Percentiles rank a stretch among this genome's conserved stretches.
phyloP scores from a whole-genome alignment of 2,113 vertebrate genomes.

The Nycticebus coucang region DNA sequence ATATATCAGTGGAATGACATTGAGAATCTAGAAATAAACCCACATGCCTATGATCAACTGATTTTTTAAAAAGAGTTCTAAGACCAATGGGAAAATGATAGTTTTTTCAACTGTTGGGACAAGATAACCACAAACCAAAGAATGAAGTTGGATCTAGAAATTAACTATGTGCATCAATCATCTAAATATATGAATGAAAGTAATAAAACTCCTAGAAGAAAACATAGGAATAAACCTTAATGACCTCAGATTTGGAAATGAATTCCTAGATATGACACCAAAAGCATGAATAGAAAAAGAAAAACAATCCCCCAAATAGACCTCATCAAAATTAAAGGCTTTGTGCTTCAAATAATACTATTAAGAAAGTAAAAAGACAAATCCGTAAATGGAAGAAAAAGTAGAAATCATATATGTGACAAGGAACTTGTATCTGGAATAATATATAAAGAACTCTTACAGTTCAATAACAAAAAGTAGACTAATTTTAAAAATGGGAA shows the following conservation, averaged over 20 bases:
- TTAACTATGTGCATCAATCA: background rate
- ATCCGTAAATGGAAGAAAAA: background rate
- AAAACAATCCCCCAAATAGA: background rate
- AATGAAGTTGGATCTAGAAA: background rate
- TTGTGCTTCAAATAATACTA: background rate
- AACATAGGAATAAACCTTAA: background rate
- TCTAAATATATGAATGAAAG: background rate
- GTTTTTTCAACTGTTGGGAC: background rate
- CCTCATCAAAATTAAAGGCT: background rate
- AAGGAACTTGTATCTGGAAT: background rate
- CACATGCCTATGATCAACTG: background rate
- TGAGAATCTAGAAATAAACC: constrained; percentile 14
- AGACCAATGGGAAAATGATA: background rate
- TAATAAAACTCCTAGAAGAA: background rate
- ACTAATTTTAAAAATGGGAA: background rate
- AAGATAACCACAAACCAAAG: background rate
- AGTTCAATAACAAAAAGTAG: background rate
- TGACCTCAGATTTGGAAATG: background rate
- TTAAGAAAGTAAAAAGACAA: background rate
- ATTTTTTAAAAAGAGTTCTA: background rate
- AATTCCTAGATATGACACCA: background rate
- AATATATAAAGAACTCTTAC: background rate
- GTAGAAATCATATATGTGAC: background rate
- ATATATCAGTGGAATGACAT: background rate
- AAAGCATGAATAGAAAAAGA: background rate